Evolutionary conservation across 2,113 vertebrate genomes (phyloP), one percentile per base, ranked within the genome.

Genomic region (Girardinichthys multiradiatus): DNA sequence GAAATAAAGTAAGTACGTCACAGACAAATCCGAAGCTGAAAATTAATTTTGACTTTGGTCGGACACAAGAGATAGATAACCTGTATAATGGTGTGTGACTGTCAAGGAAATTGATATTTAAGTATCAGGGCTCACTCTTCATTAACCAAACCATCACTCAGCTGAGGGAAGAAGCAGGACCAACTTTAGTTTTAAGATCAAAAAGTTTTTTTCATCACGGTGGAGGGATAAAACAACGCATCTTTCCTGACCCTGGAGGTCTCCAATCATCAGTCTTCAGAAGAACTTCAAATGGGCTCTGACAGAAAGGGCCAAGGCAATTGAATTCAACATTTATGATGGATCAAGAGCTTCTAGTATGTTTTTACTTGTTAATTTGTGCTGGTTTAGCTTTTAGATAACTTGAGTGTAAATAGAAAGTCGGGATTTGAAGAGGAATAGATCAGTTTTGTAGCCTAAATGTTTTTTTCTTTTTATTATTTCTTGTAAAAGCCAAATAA

Each of bases 81-180:
- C 78, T 74, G 72, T 26, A 82, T 78, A 30, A 75, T 82, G 80
- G 87, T 81, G 86, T 76, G 80, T 87, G 88, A 90, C 82, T 70
- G 19, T 76, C 67, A 17, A 61, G 78, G 76, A 91, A 89, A 90
- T 84, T 84, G 87, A 93, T 93, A 89, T 90, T 89, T 89, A 86
- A 92, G 82, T 90, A 91, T 90, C 88, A 84, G 67, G 70, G 39
- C 61, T 90, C 87, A 76, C 70, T 79, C 57, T 87, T 74, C 57
- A 85, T 91, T 87, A 87, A 86, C 82, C 76, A 68, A 80, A 69
- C 77, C 72, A 88, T 91, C 82, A 80, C 80, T 91, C 90, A 89
- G 68, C 71, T 69, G 19, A 33, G 59, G 71, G 68, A 33, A 80
- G 65, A 68, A 75, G 67, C 64, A 79, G 74, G 70, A 82, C 67